Base-by-base conservation (phyloP, 2,888 invertebrate genomes). In the Chloroclystis v-ata region DNA sequence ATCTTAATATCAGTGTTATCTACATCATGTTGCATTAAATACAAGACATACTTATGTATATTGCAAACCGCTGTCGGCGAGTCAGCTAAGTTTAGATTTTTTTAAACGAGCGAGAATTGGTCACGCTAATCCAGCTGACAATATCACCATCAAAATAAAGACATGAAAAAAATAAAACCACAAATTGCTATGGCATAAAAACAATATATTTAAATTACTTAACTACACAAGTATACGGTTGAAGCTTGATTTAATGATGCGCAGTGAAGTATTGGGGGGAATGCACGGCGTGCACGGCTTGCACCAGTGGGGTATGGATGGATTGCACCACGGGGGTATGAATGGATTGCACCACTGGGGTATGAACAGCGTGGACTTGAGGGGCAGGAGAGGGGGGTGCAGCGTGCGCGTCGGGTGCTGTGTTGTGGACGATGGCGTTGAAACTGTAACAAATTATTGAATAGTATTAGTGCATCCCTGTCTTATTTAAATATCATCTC, bases 341-440 rank as follows among this genome's bases (percentile, higher is more conserved):
- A 7, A 63, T 60, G 14, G 10, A 9, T 33, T 5, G 57, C 61
- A 6, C 63, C 0, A 63, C 38, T 0, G 67, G 67, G 3, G 60
- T 54, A 37, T 73, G 74, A 3, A 70, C 56, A 2, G 69, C 49
- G 0, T 12, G 59, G 62, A n/a, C 63, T 55, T 25, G 49, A 0
- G 65, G 65, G 1, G 49, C 37, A n/a, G 35, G 35, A 8, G 35
- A 35, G 11, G 35, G 35, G 0, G 57, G 55, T 4, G 55, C 52
- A 2, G 63, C 43, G 35, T 59, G 63, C 33, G 56, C 55, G 6
- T 57, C 54, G 11, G 60, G 57, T 0, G 61, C 54, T 24, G 59
- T 42, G 35, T 59, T 47, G 66, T 82, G 81, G 24, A 87, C 86
- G 32, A 85, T 59, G 14, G 86, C 86, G 69, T 85, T 84, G 69